Conservation (phyloP, 2,797 vertebrate genomes). For the Coracias cyanogaster region DNA sequence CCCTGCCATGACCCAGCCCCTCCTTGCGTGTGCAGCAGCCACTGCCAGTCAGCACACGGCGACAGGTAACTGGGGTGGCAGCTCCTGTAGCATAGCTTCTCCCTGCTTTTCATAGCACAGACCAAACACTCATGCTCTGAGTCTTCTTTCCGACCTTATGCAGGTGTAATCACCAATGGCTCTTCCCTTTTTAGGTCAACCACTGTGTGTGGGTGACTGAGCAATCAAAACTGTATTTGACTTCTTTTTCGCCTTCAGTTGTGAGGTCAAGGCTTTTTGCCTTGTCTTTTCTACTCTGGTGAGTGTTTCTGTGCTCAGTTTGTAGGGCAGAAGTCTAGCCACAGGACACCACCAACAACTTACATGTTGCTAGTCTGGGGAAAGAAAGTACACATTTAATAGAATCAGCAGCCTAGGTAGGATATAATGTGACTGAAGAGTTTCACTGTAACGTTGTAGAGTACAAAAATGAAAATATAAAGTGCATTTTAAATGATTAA, state of each 20-base stretch:
- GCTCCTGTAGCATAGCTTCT: not conserved
- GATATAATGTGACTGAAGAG: constrained; percentile 69
- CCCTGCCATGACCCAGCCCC: not conserved
- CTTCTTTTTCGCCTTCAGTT: not conserved
- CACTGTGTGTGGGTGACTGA: not conserved
- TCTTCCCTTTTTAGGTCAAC: not conserved
- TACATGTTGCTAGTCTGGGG: constrained; percentile 51
- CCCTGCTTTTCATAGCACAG: not conserved
- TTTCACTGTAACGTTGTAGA: constrained; percentile 63
- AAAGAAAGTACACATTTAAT: constrained; percentile 68
- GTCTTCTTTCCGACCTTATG: not conserved
- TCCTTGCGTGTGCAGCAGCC: rapidly evolving
- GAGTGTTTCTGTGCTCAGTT: constrained; percentile 41
- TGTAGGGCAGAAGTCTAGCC: constrained; percentile 42
- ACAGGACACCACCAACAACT: constrained; percentile 24
- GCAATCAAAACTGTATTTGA: not conserved
- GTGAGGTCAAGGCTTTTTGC: not conserved
- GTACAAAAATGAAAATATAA: constrained; percentile 77
- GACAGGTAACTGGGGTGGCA: not conserved
- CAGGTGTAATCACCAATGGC: rapidly evolving
- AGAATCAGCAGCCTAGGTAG: constrained; percentile 43
- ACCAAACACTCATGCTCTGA: not conserved
- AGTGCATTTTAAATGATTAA: constrained; percentile 83
- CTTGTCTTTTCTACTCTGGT: not conserved
- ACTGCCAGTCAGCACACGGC: rapidly evolving